A percentile compares a stretch with the other conserved stretches of the same genome.
Conservation (phyloP, 2,797 vertebrate genomes). For the Spinus olivaceus region DNA sequence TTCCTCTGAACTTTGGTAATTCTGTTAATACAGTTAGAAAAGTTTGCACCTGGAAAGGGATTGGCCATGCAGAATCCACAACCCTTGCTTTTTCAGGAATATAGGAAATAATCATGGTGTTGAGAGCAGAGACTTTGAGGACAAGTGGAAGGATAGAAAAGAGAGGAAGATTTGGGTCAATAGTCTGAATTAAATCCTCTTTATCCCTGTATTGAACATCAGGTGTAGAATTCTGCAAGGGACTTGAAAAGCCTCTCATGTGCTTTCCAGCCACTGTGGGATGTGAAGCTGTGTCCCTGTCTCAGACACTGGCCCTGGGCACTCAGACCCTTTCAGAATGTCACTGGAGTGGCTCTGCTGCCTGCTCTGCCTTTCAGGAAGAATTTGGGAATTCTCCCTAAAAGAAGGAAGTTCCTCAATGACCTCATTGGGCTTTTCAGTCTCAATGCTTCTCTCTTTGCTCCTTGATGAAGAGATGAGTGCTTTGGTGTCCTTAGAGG, state of each 20-base stretch:
- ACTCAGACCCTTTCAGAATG: background rate
- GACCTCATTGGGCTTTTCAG: fast-evolving
- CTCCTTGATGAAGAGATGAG: background rate
- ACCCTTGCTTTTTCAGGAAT: background rate
- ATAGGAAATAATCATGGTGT: background rate
- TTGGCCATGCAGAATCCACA: background rate
- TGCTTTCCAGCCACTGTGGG: background rate
- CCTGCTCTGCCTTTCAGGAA: background rate
- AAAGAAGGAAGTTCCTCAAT: background rate
- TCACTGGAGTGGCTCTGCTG: background rate
- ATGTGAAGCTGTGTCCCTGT: background rate
- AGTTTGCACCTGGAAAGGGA: background rate
- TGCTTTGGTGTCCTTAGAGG: background rate
- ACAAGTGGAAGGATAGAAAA: background rate
- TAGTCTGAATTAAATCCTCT: background rate
- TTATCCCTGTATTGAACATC: background rate
- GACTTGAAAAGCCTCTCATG: background rate
- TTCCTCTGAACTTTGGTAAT: background rate
- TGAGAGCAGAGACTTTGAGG: background rate
- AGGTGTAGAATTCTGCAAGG: background rate
- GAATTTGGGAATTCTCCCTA: background rate
- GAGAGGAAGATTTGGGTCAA: background rate
- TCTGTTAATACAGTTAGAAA: background rate
- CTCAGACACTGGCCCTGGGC: background rate
- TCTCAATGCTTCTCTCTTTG: background rate